Conservation (phyloP, 2,797 vertebrate genomes). For the Danionella dracula region DNA sequence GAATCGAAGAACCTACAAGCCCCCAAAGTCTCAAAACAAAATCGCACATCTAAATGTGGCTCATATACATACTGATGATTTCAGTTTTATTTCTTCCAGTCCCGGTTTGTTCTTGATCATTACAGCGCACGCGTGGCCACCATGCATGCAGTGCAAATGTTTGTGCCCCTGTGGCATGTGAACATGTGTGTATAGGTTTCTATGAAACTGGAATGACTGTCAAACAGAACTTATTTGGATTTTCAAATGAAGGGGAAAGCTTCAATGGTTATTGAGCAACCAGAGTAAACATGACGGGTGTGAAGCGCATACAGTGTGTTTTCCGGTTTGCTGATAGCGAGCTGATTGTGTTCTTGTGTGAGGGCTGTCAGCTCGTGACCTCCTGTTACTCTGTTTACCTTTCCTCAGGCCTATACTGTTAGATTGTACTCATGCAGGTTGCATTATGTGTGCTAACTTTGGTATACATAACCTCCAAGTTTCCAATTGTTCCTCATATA, state of each 20-base stretch:
- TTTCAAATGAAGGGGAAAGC: constrained; percentile 44
- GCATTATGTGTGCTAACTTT: neutral
- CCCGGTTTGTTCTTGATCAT: neutral
- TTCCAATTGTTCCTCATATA: neutral
- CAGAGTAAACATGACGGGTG: constrained; percentile 45
- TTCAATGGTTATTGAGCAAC: constrained; percentile 40
- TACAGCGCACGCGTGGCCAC: neutral
- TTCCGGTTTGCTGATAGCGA: constrained; percentile 40
- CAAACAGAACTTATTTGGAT: constrained; percentile 43
- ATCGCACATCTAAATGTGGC: neutral
- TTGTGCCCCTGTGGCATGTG: neutral
- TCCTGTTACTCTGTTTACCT: constrained; percentile 36
- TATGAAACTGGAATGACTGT: constrained; percentile 2
- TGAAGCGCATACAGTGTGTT: constrained; percentile 39
- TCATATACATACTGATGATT: neutral
- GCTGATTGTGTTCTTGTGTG: constrained; percentile 44
- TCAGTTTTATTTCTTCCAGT: neutral
- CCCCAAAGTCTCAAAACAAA: neutral
- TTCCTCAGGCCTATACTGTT: constrained; percentile 9
- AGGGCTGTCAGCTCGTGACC: constrained; percentile 12
- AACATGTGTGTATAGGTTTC: neutral
- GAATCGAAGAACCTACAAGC: constrained; percentile 31
- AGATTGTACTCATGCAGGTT: neutral
- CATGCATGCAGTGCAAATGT: neutral
- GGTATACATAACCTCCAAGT: neutral